Conservation (phyloP, 1,140 invertebrate species). For the Hyles vespertilio region DNA sequence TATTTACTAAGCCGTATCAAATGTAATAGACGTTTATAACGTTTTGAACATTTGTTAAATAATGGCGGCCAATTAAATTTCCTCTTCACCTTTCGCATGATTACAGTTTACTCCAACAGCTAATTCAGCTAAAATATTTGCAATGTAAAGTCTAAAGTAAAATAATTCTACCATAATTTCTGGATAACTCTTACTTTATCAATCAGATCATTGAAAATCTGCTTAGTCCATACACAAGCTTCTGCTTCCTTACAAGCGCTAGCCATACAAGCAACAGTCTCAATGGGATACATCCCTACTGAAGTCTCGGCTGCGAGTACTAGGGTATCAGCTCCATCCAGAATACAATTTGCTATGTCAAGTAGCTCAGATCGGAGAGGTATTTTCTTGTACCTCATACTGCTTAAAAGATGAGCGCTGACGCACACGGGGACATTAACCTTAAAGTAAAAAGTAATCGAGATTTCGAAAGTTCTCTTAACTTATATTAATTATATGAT, state of each 20-base stretch:
- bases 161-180: too few species aligned
- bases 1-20: too few species aligned
- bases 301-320: conserved; percentile 87
- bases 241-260: conserved; percentile 89
- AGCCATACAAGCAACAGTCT: conserved; percentile 81
- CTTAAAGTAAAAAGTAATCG: conserved; percentile 33
- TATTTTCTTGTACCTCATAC: conserved; percentile 76
- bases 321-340: conserved; percentile 86
- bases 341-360: conserved; percentile 86
- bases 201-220: conserved; percentile 83
- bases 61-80: too few species aligned
- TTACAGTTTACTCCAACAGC: too few species aligned
- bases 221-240: conserved; percentile 86
- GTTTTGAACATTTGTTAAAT: too few species aligned
- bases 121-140: too few species aligned
- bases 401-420: conserved; percentile 54
- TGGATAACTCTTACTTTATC: conserved; percentile 47
- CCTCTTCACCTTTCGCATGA: too few species aligned
- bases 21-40: too few species aligned
- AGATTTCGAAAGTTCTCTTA: too few species aligned
- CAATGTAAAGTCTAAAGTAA: too few species aligned
- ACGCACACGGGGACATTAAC: conserved; percentile 54
- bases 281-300: conserved; percentile 81
- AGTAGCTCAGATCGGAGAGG: conserved; percentile 83
- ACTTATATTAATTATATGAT: background rate